Percentiles rank a stretch among this genome's conserved stretches.
Conservation (phyloP, 2,797 vertebrate species). For the Clarias platycephalus region DNA sequence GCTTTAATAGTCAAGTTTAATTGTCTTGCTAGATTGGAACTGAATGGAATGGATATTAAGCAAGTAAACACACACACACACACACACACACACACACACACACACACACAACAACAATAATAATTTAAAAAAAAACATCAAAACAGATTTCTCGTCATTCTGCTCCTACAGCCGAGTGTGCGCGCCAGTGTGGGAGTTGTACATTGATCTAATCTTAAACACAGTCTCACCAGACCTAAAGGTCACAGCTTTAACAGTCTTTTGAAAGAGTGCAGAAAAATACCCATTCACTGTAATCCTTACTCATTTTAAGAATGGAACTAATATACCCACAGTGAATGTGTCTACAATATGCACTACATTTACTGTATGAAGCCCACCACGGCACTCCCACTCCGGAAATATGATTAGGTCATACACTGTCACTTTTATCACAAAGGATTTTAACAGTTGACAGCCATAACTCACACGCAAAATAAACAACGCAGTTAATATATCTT, state of each 20-base stretch:
- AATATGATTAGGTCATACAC: not conserved
- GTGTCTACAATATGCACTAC: conserved; percentile 16
- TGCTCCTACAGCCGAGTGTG: conserved; percentile 18
- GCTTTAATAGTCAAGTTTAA: conserved; percentile 9
- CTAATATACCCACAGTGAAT: conserved; percentile 18
- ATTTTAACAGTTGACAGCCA: conserved; percentile 4
- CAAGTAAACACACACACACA: not conserved
- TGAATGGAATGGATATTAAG: conserved; percentile 21
- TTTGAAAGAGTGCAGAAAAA: conserved; percentile 28
- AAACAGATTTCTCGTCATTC: conserved; percentile 33
- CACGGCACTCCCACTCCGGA: not conserved
- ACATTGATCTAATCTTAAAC: conserved; percentile 19
- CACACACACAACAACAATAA: not conserved
- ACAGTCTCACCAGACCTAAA: conserved; percentile 40
- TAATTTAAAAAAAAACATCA: conserved; percentile 34
- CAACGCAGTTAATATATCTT: not conserved
- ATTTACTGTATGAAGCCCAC: conserved; percentile 4
- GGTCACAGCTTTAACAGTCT: conserved; percentile 38
- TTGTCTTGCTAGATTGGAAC: conserved; percentile 5
- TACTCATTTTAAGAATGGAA: conserved; percentile 53
- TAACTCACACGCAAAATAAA: conserved; percentile 9
- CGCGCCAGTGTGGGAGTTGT: conserved; percentile 46
- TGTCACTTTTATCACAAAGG: not conserved
- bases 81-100: too few species aligned
- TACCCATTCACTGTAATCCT: conserved; percentile 33